Conservation (phyloP, 2,888 invertebrate genomes). For the Drosophila maculinotata region DNA sequence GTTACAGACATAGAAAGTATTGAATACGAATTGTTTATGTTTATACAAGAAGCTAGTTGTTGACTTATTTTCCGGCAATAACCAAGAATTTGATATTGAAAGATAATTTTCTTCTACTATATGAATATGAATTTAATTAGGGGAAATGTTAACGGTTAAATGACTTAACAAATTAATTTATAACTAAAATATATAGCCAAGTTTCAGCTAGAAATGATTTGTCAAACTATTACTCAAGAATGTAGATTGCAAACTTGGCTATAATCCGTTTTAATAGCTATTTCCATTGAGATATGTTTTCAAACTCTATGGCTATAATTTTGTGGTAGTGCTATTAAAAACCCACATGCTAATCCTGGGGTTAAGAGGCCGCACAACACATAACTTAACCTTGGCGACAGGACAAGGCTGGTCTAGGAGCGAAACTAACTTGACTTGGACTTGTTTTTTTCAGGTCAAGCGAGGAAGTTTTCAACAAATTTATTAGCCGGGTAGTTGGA, state of each 20-base stretch:
- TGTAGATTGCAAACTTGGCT: too few species aligned
- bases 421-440: not conserved
- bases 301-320: too few species aligned
- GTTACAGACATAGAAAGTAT: constrained; percentile 7
- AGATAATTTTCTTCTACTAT: not conserved
- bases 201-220: too few species aligned
- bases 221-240: too few species aligned
- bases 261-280: too few species aligned
- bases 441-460: constrained; percentile 15
- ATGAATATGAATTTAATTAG: not conserved
- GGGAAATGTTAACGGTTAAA: not conserved
- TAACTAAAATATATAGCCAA: too few species aligned
- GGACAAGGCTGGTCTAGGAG: not conserved
- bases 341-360: not conserved
- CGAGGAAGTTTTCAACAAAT: not conserved
- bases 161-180: too few species aligned
- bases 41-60: constrained; percentile 1
- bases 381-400: not conserved
- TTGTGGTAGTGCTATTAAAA: too few species aligned
- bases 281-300: too few species aligned
- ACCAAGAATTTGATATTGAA: not conserved
- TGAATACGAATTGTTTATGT: constrained; percentile 17
- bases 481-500: constrained; percentile 2
- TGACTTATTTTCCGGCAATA: not conserved
- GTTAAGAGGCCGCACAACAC: not conserved